Conservation (phyloP, 2,797 vertebrate species). For the Tenualosa thibaudeaui region DNA sequence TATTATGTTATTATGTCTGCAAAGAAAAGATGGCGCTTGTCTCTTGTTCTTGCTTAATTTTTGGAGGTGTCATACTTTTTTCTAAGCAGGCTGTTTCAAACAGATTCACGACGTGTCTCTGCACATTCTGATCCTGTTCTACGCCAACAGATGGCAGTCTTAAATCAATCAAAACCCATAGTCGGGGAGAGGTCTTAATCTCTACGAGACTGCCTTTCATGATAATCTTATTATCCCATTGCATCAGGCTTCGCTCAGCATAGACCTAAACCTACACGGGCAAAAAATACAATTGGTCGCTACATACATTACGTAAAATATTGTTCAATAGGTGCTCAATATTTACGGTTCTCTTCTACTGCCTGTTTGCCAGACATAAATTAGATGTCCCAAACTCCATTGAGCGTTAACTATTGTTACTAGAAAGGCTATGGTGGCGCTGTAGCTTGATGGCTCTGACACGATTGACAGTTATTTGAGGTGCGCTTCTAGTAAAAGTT, state of each 20-base stretch:
- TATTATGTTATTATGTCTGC: too few relatives aligned
- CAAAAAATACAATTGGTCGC: not conserved
- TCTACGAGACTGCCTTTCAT: not conserved
- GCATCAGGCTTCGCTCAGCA: not conserved
- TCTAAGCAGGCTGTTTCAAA: too few relatives aligned
- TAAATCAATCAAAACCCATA: not conserved
- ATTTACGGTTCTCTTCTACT: not conserved
- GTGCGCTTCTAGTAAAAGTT: not conserved
- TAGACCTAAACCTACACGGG: not conserved
- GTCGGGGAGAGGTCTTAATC: not conserved
- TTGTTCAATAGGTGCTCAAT: too few relatives aligned
- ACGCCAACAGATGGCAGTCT: constrained; percentile 18
- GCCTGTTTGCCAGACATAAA: not conserved
- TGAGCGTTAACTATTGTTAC: not conserved
- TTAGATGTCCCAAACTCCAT: not conserved
- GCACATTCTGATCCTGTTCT: not conserved
- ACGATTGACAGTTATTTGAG: not conserved
- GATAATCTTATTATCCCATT: not conserved
- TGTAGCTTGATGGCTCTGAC: too few relatives aligned
- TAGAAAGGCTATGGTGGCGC: too few relatives aligned
- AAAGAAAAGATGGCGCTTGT: too few relatives aligned
- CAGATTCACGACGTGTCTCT: too few relatives aligned
- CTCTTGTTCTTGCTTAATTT: not conserved
- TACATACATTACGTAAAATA: not conserved
- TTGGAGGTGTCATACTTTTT: not conserved